Conservation (phyloP, 2,113 vertebrate species). For the Sarotherodon lohbergeri region DNA sequence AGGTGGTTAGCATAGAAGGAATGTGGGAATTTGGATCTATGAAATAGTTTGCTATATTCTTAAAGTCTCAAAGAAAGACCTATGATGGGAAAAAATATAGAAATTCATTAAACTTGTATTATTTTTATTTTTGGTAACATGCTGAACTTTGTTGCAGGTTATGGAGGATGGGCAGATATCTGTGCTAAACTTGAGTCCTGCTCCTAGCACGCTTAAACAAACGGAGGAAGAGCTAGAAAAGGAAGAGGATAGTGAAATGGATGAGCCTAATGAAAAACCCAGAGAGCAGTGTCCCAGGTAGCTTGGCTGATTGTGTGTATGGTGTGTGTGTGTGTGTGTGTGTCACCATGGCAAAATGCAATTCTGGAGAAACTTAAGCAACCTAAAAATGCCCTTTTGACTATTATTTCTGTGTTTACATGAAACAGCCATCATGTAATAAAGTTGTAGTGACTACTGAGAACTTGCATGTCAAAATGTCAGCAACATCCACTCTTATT, state of each 20-base stretch:
- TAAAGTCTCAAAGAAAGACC: neutral
- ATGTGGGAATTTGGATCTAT: neutral
- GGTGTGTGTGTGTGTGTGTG: neutral
- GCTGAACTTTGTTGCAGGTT: conserved; percentile 70
- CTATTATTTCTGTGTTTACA: too few species aligned
- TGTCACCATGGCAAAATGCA: too few species aligned
- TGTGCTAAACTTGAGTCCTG: conserved; percentile 38
- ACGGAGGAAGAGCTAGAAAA: conserved; percentile 19
- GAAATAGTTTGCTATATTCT: neutral
- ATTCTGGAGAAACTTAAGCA: too few species aligned
- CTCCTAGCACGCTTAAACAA: conserved; percentile 4
- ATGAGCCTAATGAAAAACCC: conserved; percentile 8
- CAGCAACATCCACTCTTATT: neutral
- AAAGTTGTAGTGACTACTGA: neutral
- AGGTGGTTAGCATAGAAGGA: accelerated
- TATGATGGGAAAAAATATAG: neutral
- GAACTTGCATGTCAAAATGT: neutral
- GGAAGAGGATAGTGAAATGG: neutral
- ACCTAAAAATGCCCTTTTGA: too few species aligned
- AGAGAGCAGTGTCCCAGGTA: conserved; percentile 81
- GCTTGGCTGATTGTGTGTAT: neutral
- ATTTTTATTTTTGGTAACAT: accelerated
- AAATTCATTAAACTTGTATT: accelerated
- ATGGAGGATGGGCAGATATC: conserved; percentile 78
- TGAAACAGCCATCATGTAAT: neutral